Conservation (phyloP, 2,888 invertebrate genomes). For the Cheilosia soror region DNA sequence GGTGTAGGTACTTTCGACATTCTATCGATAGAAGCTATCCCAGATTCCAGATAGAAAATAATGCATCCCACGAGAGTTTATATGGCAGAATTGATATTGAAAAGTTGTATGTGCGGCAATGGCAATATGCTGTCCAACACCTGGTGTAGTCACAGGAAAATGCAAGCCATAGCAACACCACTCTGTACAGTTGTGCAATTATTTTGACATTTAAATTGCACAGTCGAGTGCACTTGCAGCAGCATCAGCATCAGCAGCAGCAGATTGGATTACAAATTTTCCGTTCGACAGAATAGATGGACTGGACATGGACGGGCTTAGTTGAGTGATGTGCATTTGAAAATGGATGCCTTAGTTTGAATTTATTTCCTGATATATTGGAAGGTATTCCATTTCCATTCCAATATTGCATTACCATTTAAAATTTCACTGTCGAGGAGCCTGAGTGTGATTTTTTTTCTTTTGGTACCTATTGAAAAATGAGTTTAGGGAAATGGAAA, state of each 20-base stretch:
- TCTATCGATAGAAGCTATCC: background rate
- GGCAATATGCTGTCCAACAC: slow-evolving; percentile 24
- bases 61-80: background rate
- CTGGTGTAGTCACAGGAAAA: slow-evolving; percentile 2
- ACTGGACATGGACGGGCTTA: background rate
- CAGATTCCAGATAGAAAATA: background rate
- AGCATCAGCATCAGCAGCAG: too few relatives aligned
- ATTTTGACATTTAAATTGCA: slow-evolving; percentile 53
- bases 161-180: background rate
- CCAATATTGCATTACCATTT: background rate
- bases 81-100: slow-evolving; percentile 1
- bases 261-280: slow-evolving; percentile 20
- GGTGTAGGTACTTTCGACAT: slow-evolving; percentile 6
- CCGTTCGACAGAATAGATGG: background rate
- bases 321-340: background rate
- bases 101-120: background rate
- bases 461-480: too few relatives aligned
- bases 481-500: too few relatives aligned
- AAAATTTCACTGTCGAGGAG: background rate
- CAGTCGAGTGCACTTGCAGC: slow-evolving; percentile 37
- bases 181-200: slow-evolving; percentile 30
- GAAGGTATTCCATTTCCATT: background rate
- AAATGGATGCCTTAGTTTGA: background rate
- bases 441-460: too few relatives aligned
- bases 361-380: background rate